A percentile compares a stretch with the other conserved stretches of the same genome.
These are phyloP conservation scores for Loripinus fragilis DNA, from an alignment of 2,888 invertebrate genomes.

Conservation along the genomic window DNA sequence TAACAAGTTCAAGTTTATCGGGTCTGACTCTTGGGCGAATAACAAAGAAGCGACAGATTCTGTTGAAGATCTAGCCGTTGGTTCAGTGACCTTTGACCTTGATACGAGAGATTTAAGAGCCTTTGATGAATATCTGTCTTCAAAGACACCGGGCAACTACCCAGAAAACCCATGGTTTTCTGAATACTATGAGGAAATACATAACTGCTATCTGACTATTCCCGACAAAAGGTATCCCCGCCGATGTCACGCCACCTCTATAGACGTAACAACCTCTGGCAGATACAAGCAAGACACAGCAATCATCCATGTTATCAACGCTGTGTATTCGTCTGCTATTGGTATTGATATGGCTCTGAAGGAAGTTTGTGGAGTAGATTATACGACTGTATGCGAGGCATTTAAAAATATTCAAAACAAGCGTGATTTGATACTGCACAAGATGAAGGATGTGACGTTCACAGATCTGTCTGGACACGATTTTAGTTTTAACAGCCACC, in stretches of 20 bases:
- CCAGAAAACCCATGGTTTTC: slow-evolving; percentile 84
- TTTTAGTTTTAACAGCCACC: slow-evolving; percentile 75
- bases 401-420: slow-evolving; percentile 64
- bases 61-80: slow-evolving; percentile 61
- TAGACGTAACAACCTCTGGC: slow-evolving; percentile 60
- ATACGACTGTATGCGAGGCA: slow-evolving; percentile 76
- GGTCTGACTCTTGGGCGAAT: slow-evolving; percentile 76
- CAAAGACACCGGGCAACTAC: slow-evolving; percentile 74
- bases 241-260: slow-evolving; percentile 58
- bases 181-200: slow-evolving; percentile 83
- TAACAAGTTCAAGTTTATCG: slow-evolving; percentile 71
- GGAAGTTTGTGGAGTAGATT: slow-evolving; percentile 70
- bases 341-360: slow-evolving; percentile 74
- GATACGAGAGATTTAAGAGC: slow-evolving; percentile 70
- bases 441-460: slow-evolving; percentile 71
- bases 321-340: slow-evolving; percentile 78
- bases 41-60: slow-evolving; percentile 64
- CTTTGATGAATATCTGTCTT: slow-evolving; percentile 75
- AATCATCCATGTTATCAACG: slow-evolving; percentile 79
- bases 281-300: slow-evolving; percentile 76
- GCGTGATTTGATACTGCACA: slow-evolving; percentile 62
- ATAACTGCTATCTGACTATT: slow-evolving; percentile 79
- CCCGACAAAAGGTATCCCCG: slow-evolving; percentile 56
- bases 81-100: slow-evolving; percentile 71
- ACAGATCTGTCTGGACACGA: slow-evolving; percentile 68